A percentile compares a stretch with the other conserved stretches of the same genome.
These are phyloP conservation scores for Haliclona indistincta DNA, from an alignment of 37 sponge, comb jelly and placozoan species.

Conservation along the genomic window DNA sequence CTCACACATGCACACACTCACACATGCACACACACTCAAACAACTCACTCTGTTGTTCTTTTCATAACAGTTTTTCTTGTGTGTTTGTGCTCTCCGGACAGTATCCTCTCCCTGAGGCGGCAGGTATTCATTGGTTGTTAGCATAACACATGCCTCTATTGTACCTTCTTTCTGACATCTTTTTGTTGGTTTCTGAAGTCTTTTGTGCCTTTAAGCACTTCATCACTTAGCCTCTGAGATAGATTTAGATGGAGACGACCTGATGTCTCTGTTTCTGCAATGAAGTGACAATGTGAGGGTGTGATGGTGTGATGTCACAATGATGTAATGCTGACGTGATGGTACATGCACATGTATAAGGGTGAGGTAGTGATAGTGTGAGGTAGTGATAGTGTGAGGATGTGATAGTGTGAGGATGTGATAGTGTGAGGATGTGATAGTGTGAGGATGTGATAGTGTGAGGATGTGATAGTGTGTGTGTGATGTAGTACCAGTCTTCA, in stretches of 20 bases:
- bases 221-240: conserved; percentile 69
- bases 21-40: too few relatives aligned
- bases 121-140: too few relatives aligned
- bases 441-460: too few relatives aligned
- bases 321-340: background rate
- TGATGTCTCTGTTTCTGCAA: conserved; percentile 72
- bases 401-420: too few relatives aligned
- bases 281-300: conserved; percentile 20
- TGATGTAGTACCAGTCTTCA: too few relatives aligned
- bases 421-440: too few relatives aligned
- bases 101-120: conserved; percentile 84
- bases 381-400: too few relatives aligned
- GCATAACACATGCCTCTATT: too few relatives aligned
- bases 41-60: conserved; percentile 53
- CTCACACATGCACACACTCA: too few relatives aligned
- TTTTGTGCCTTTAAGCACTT: conserved; percentile 50
- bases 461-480: too few relatives aligned
- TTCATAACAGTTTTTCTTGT: conserved; percentile 74
- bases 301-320: background rate
- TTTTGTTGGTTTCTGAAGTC: conserved; percentile 81
- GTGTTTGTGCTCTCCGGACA: conserved; percentile 63
- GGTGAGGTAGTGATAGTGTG: too few relatives aligned
- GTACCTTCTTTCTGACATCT: conserved; percentile 72
- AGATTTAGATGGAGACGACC: conserved; percentile 56
- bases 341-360: background rate